Conservation (phyloP, 1,140 invertebrate species). For the Tetragnatha versicolor region DNA sequence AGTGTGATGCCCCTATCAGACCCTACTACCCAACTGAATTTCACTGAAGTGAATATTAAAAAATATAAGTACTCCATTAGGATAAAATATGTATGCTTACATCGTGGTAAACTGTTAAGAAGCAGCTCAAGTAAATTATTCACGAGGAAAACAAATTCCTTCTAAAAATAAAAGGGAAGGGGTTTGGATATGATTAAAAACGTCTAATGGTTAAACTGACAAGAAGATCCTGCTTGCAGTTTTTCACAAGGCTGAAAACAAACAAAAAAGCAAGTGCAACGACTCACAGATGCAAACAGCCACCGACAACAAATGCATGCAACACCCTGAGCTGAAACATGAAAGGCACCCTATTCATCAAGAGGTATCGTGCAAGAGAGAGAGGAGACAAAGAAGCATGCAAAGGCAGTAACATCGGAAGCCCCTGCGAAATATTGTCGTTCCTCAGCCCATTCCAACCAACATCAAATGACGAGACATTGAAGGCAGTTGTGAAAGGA, state of each 20-base stretch:
- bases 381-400: conserved; percentile 20
- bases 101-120: no score
- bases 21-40: no score
- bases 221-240: neutral
- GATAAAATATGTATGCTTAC: no score
- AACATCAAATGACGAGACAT: conserved; percentile 49
- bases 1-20: no score
- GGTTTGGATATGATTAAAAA: no score
- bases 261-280: conserved; percentile 46
- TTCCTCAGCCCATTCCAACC: conserved; percentile 55
- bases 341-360: conserved; percentile 21
- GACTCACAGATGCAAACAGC: conserved; percentile 53
- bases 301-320: conserved; percentile 53
- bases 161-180: no score
- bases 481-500: conserved; percentile 40
- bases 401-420: conserved; percentile 52
- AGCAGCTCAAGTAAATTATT: no score
- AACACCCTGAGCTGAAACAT: conserved; percentile 22
- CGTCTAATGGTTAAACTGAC: no score
- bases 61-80: no score
- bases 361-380: conserved; percentile 32
- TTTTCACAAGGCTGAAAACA: conserved; percentile 22
- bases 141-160: no score
- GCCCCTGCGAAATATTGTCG: conserved; percentile 45
- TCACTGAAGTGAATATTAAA: no score